Base-by-base conservation (phyloP, 2,888 invertebrate species). In the Steinernema scapterisci region DNA sequence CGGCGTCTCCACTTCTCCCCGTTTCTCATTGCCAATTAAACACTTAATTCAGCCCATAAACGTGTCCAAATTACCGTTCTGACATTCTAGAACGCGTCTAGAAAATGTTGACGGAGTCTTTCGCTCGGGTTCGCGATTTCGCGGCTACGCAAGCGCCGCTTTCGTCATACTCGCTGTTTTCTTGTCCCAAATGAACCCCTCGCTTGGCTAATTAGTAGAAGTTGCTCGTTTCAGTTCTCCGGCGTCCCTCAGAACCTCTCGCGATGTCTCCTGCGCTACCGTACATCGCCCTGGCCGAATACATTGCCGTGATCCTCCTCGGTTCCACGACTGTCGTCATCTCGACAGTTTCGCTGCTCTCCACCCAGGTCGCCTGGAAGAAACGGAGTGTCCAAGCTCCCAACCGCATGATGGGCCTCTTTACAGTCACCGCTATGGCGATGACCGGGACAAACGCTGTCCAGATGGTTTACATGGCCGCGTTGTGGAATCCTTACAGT, bases 291-390 rank as follows among this genome's bases (percentile, higher is more conserved):
- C 63, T 63, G 2, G 63, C 31, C 63, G 63, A 63, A n/a, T 63
- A 63, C 63, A 63, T 63, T 31, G 63, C 63, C 27, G 63, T 63
- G 25, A 63, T 63, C 31, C 63, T 63, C 31, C 63, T 63, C 31
- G 63, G 63, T 31, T 31, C 63, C 16, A 16, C 16, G n/a, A 56
- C 73, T 21, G 56, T 63, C 25, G 43, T 7, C 63, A 63, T 54
- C 27, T 75, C 75, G 23, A 63, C 63, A 25, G 63, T 63, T 27
- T 63, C 63, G 16, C 63, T 63, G 7, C 31, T 63, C 3, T 63
- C 63, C 31, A 63, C 63, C 16, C 63, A 63, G n/a, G 63, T 63
- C 63, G 63, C 63, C 31, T 63, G 63, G 63, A 63, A 63, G 63
- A 25, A 63, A 31, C 27, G 63, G 16, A 38, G 25, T 31, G 31